These are phyloP conservation scores for Enoplosus armatus DNA, from an alignment of 2,797 vertebrate genomes.

Conservation along the genomic window DNA sequence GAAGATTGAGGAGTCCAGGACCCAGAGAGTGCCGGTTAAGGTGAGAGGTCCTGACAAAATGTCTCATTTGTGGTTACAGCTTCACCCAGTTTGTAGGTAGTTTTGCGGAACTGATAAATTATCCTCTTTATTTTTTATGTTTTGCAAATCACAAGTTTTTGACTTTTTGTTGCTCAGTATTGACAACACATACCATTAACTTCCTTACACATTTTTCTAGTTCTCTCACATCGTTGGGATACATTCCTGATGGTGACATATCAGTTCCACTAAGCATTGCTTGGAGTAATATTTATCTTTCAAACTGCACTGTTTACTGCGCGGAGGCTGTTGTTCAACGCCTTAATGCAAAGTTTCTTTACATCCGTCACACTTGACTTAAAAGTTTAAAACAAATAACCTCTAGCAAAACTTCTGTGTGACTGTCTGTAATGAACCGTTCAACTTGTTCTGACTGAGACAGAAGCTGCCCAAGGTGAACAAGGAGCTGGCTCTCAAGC, in stretches of 20 bases:
- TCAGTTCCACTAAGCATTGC: not conserved
- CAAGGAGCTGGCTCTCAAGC: conserved; percentile 95
- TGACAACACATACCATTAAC: not conserved
- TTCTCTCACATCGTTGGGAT: not conserved
- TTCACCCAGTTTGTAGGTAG: no score
- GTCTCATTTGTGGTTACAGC: not conserved
- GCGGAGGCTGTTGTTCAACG: not conserved
- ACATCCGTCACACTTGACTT: not conserved
- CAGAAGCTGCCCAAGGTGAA: conserved; percentile 97
- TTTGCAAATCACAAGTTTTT: not conserved
- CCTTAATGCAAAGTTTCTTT: not conserved
- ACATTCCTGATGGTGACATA: not conserved
- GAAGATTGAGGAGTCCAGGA: conserved; percentile 96
- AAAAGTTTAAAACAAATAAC: not conserved
- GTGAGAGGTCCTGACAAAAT: conserved; percentile 74
- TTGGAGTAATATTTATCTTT: not conserved
- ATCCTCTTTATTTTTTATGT: not conserved
- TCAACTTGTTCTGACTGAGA: conserved; percentile 15
- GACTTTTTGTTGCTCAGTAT: not conserved
- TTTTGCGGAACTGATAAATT: not conserved
- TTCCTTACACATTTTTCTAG: not conserved
- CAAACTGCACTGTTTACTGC: not conserved
- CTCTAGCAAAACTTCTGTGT: not conserved
- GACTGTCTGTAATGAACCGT: conserved; percentile 1
- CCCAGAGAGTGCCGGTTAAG: conserved; percentile 94